A percentile compares a stretch with the other conserved stretches of the same genome.
Conservation (phyloP, 2,888 invertebrate genomes). For the Cryptus armator region DNA sequence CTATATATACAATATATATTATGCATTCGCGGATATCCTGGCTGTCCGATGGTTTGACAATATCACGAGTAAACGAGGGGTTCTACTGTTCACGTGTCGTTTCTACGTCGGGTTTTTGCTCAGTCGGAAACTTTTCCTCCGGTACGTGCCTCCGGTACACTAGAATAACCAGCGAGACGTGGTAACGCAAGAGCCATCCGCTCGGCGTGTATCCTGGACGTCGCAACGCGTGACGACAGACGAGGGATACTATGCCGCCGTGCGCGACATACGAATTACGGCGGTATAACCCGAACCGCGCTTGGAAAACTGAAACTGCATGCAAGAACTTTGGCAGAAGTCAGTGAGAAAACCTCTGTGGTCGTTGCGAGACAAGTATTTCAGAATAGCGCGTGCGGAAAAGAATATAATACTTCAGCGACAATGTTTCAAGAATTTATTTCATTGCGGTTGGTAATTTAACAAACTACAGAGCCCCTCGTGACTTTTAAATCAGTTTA, state of each 20-base stretch:
- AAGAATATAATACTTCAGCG: not conserved
- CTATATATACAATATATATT: too few relatives aligned
- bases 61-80: too few relatives aligned
- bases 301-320: slow-evolving; percentile 14
- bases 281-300: not conserved
- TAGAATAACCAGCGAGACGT: not conserved
- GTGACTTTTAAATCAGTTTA: too few relatives aligned
- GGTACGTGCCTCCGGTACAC: not conserved
- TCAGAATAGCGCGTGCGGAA: not conserved
- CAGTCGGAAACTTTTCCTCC: not conserved
- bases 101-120: not conserved
- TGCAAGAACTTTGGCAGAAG: not conserved
- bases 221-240: slow-evolving; percentile 15
- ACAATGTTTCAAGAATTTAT: not conserved
- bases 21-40: too few relatives aligned
- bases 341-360: not conserved
- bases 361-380: not conserved
- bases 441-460: too few relatives aligned
- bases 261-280: slow-evolving; percentile 2
- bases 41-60: too few relatives aligned
- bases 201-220: slow-evolving; percentile 8
- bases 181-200: not conserved
- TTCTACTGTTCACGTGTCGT: not conserved
- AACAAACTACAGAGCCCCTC: too few relatives aligned
- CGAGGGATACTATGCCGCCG: not conserved